These are phyloP conservation scores for Nothocercus nigrocapillus DNA, from an alignment of 2,113 vertebrate genomes.

Conservation along the genomic window DNA sequence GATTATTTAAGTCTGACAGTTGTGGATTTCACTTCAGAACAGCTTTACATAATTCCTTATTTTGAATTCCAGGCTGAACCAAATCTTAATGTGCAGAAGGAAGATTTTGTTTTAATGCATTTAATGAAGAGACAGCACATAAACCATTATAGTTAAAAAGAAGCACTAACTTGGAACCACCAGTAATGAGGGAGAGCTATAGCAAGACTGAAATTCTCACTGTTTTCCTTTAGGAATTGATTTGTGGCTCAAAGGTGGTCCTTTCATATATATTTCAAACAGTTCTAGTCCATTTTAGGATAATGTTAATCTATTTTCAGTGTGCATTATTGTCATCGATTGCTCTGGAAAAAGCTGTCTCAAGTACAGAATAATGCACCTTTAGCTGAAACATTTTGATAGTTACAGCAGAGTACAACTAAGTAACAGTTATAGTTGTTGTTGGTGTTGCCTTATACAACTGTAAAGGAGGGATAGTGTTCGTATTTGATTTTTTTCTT, in stretches of 20 bases:
- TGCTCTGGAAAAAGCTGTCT: not conserved
- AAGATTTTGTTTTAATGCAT: not conserved
- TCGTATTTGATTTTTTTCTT: not conserved
- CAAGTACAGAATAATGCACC: not conserved
- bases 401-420: not conserved
- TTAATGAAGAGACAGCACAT: not conserved
- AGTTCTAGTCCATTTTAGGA: not conserved
- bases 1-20: not conserved
- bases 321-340: not conserved
- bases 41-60: conserved; percentile 20
- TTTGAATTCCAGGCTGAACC: not conserved
- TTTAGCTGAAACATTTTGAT: not conserved
- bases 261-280: not conserved
- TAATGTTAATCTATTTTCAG: not conserved
- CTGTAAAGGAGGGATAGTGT: not conserved
- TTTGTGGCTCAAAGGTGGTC: not conserved
- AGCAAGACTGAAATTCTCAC: not conserved
- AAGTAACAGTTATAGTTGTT: not conserved
- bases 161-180: not conserved
- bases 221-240: not conserved
- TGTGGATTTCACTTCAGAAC: not conserved
- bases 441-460: not conserved
- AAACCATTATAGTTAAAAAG: conserved; percentile 12
- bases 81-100: not conserved
- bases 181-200: not conserved